phyloP scores from a whole-genome alignment of 2,797 vertebrate species.

The Chrysolophus pictus region DNA sequence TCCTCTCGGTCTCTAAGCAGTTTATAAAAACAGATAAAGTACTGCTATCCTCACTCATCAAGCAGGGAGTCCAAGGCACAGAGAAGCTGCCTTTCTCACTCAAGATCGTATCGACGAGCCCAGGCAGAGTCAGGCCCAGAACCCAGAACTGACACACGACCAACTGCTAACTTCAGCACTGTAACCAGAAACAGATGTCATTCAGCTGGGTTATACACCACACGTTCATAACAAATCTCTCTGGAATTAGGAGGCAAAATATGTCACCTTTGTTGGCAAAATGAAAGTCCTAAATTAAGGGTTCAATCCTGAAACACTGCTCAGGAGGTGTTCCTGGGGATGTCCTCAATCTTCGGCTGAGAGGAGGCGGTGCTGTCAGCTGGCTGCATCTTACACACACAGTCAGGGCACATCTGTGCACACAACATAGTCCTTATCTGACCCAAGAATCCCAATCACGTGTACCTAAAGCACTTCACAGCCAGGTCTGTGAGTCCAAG shows the following conservation, averaged over 20 bases:
- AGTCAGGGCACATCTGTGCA: background rate
- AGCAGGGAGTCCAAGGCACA: background rate
- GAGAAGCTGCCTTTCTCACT: background rate
- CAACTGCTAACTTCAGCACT: background rate
- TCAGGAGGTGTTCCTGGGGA: background rate
- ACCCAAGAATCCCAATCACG: background rate
- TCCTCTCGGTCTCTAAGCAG: background rate
- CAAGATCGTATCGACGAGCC: rapidly evolving
- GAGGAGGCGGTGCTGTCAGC: background rate
- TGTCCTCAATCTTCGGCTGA: background rate
- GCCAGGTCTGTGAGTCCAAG: background rate
- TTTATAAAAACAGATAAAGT: background rate
- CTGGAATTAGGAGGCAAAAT: background rate
- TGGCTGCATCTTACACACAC: background rate
- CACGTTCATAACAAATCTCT: background rate
- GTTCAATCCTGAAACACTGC: background rate
- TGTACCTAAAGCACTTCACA: background rate
- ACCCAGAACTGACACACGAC: background rate
- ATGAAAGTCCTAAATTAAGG: background rate
- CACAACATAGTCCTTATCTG: background rate
- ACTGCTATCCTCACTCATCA: background rate
- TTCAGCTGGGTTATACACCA: background rate
- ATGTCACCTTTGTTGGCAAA: background rate
- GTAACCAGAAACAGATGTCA: background rate
- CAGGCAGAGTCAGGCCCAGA: background rate